Conservation (phyloP, 2,888 invertebrate genomes). For the Periphyllus acericola region DNA sequence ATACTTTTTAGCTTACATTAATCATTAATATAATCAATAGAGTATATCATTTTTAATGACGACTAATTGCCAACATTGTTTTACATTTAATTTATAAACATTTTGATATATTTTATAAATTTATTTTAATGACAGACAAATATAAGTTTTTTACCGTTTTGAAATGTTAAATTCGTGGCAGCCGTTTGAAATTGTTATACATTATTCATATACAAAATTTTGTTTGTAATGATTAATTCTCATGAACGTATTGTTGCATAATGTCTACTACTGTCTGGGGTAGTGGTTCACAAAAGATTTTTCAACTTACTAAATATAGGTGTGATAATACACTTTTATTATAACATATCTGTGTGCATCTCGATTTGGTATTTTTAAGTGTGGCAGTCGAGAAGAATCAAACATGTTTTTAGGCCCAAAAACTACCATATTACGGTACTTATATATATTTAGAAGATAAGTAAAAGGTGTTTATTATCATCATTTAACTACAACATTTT, state of each 20-base stretch:
- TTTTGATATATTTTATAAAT: too few relatives aligned
- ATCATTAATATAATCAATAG: too few relatives aligned
- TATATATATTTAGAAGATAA: too few relatives aligned
- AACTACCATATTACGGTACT: too few relatives aligned
- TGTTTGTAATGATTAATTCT: not conserved
- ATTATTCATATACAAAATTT: not conserved
- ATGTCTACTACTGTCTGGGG: not conserved
- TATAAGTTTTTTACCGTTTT: not conserved
- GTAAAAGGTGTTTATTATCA: too few relatives aligned
- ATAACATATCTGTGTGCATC: not conserved
- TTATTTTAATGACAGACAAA: not conserved
- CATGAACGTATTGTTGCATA: not conserved
- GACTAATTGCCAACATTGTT: not conserved
- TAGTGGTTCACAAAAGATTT: not conserved
- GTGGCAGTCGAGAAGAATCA: too few relatives aligned
- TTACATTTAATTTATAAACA: too few relatives aligned
- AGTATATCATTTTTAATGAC: not conserved
- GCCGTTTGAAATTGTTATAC: not conserved
- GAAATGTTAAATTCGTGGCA: not conserved
- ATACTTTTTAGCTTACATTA: too few relatives aligned
- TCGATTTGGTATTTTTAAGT: not conserved
- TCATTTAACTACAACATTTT: too few relatives aligned
- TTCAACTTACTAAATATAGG: not conserved
- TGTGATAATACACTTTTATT: not conserved
- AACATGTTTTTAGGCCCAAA: too few relatives aligned